Base-by-base conservation (phyloP, 2,113 vertebrate genomes). In the mouse (Mus musculus) region DNA sequence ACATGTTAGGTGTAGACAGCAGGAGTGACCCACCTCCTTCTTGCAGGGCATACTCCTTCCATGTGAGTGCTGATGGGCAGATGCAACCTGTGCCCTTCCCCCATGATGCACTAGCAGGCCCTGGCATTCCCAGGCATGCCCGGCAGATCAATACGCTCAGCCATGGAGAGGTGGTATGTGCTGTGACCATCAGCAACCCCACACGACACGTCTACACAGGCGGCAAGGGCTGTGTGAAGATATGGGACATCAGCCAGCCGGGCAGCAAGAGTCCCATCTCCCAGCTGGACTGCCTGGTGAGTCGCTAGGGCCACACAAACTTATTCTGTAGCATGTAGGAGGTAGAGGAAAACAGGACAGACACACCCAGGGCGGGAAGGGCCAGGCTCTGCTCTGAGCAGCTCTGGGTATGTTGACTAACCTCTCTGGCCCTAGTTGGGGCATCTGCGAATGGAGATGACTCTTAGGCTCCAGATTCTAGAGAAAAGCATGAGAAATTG, bases 81-180 rank as follows among this genome's bases (percentile, higher is more conserved):
- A 99, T 99, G 99, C 99, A 99, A 98, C 99, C 99, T 0, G 99
- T 99, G 94, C 99, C 99, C 36, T 99, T 99, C 78, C 99, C 99
- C 71, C 99, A 99, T 14, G 99, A 99, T 0, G 99, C 99, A 2
- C 99, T 99, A 96, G 99, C 99, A 0, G 99, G 99, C 19, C 99
- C 99, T 0, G 99, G 99, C 97, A 99, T 99, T 98, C 99, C 99
- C 0, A 98, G 99, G 59, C 99, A 99, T 0, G 99, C 99, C 5
- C 99, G 99, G 54, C 99, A 99, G 98, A 99, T 99, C 98, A 99
- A 99, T 99, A 99, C 99, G 0, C 98, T 99, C 97, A 99, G 99
- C 98, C 99, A 99, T 0, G 99, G 99, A 0, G 99, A 99, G 97
- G 99, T 99, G 97, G 99, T 99, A 17, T 99, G 99, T 0, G 99